Conservation (phyloP, 2,888 invertebrate species). For the Syrphus vitripennis region DNA sequence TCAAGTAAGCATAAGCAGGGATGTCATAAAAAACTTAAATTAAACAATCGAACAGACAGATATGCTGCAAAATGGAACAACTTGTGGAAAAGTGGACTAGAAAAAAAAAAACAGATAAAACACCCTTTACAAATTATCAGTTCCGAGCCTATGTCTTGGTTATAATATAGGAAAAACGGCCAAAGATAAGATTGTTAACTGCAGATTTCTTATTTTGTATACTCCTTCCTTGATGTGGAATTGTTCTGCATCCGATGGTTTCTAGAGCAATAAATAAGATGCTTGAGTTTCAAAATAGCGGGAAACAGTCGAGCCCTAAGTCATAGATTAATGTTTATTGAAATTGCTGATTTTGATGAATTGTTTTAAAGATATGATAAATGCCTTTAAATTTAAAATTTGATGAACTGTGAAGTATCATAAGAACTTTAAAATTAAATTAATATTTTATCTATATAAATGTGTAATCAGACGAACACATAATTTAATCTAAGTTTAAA, state of each 20-base stretch:
- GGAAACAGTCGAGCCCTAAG: neutral
- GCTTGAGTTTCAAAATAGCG: slow-evolving; percentile 37
- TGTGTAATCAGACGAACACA: too few species aligned
- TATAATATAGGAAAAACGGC: neutral
- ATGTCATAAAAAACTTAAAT: too few species aligned
- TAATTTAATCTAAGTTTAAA: slow-evolving; percentile 8
- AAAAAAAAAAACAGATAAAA: neutral
- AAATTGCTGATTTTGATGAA: neutral
- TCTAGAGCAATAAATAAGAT: slow-evolving; percentile 64
- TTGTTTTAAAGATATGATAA: neutral
- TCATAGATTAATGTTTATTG: slow-evolving; percentile 10
- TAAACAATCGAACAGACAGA: too few species aligned
- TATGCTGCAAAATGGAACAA: too few species aligned
- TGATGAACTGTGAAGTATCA: too few species aligned
- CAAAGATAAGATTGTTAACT: slow-evolving; percentile 50
- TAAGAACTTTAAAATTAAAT: too few species aligned
- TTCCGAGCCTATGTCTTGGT: neutral
- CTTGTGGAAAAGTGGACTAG: neutral
- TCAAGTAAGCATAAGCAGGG: too few species aligned
- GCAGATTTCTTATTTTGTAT: neutral
- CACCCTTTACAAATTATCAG: slow-evolving; percentile 6
- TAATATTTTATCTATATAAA: too few species aligned
- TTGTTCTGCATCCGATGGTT: slow-evolving; percentile 52
- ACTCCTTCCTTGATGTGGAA: neutral
- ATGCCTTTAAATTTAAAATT: too few species aligned